Percentiles rank a stretch among this genome's conserved stretches.
Conservation (phyloP, 2,797 vertebrate genomes). For the Pithecia hirsuta region DNA sequence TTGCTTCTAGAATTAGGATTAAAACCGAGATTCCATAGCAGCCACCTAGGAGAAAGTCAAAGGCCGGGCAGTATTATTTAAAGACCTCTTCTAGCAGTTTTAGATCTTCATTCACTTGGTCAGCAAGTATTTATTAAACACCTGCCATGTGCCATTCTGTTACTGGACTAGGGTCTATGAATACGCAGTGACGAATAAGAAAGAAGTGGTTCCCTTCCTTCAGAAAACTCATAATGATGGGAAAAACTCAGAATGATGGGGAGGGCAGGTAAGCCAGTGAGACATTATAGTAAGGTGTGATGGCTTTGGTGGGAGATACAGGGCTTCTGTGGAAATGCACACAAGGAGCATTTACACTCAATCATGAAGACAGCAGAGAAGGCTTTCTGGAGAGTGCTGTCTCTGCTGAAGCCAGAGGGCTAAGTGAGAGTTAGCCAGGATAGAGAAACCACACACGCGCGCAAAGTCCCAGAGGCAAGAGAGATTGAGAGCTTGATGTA, state of each 20-base stretch:
- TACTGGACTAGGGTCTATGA: neutral
- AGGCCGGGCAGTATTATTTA: neutral
- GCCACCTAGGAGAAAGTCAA: neutral
- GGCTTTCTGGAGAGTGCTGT: neutral
- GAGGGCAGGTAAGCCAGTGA: neutral
- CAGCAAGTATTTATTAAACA: neutral
- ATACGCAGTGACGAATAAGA: neutral
- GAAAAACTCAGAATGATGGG: neutral
- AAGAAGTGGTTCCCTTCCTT: neutral
- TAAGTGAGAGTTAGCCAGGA: neutral
- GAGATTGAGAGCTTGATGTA: neutral
- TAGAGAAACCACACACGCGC: accelerated
- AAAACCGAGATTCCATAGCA: neutral
- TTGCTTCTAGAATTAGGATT: neutral
- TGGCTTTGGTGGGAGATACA: neutral
- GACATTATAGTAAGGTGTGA: accelerated
- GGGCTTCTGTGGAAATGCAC: neutral
- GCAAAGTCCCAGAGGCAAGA: neutral
- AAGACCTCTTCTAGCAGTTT: neutral
- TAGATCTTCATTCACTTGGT: neutral
- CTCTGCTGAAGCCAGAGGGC: neutral
- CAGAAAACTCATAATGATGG: neutral
- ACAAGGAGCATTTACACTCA: neutral
- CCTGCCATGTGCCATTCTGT: neutral
- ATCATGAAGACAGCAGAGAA: neutral